These are phyloP conservation scores for Nomada fucata DNA, from an alignment of 2,888 invertebrate genomes.

Conservation along the genomic window DNA sequence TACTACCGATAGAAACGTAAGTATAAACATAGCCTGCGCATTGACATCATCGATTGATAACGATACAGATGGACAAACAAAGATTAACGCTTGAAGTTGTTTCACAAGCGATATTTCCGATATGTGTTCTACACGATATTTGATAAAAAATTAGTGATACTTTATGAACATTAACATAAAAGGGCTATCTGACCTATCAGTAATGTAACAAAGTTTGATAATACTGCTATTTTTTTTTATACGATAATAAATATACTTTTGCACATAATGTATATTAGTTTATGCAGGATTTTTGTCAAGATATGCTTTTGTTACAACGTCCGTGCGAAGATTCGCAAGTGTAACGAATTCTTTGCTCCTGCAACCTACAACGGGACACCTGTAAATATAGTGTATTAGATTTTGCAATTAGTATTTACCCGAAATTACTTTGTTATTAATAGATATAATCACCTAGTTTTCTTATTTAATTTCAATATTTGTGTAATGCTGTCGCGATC, in stretches of 20 bases:
- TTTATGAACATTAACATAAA: background rate
- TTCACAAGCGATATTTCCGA: background rate
- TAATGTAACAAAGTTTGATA: no score
- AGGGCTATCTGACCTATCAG: background rate
- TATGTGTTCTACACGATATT: background rate
- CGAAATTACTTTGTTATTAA: background rate
- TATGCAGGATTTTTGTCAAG: conserved; percentile 70
- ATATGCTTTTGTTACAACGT: conserved; percentile 75
- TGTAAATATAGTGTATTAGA: conserved; percentile 56
- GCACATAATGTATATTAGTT: background rate
- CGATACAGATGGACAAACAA: conserved; percentile 40
- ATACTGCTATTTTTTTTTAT: no score
- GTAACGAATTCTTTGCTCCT: conserved; percentile 70
- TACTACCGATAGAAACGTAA: conserved; percentile 66
- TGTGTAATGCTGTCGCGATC: conserved; percentile 74
- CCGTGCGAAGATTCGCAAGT: conserved; percentile 68
- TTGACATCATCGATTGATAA: conserved; percentile 67
- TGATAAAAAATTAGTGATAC: background rate
- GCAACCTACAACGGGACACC: conserved; percentile 81
- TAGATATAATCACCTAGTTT: conserved; percentile 72
- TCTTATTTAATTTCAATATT: conserved; percentile 73
- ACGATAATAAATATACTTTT: no score
- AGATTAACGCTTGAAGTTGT: conserved; percentile 48
- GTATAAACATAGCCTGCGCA: conserved; percentile 74
- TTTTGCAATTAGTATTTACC: background rate